Percentiles rank a stretch among this genome's conserved stretches.
phyloP scores from a whole-genome alignment of 2,888 invertebrate genomes.

The Lucinisca nassula region DNA sequence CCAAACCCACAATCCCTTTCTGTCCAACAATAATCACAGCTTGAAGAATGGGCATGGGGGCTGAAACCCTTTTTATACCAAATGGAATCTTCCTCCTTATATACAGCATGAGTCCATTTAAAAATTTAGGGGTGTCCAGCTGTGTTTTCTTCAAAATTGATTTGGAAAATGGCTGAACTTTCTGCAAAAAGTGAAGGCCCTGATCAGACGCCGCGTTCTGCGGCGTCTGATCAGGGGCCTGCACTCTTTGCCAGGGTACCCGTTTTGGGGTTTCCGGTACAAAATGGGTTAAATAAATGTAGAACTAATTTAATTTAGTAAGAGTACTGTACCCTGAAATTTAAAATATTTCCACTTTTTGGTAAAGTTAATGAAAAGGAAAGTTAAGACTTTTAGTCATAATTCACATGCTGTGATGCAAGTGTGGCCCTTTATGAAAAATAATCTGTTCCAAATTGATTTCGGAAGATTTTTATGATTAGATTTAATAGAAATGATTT shows the following conservation, averaged over 20 bases:
- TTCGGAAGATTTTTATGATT: not conserved
- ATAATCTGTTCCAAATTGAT: not conserved
- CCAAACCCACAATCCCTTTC: not conserved
- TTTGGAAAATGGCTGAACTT: too few species aligned
- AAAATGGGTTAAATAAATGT: conserved; percentile 1
- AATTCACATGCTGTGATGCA: conserved; percentile 4
- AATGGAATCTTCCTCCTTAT: too few species aligned
- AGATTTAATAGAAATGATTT: not conserved
- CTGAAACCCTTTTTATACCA: too few species aligned
- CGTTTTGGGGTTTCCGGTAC: too few species aligned
- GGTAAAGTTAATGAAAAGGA: not conserved
- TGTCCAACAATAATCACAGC: not conserved
- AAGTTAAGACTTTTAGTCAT: not conserved
- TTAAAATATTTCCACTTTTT: not conserved
- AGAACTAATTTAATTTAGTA: not conserved
- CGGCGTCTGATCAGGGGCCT: too few species aligned
- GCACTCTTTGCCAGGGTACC: too few species aligned
- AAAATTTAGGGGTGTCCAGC: too few species aligned
- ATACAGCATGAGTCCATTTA: too few species aligned
- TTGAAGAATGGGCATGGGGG: too few species aligned
- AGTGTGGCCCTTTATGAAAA: not conserved
- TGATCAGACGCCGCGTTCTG: too few species aligned
- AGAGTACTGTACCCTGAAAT: conserved; percentile 11
- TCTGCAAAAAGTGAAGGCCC: too few species aligned
- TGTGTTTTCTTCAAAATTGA: too few species aligned